Evolutionary conservation across 2,888 invertebrate species (phyloP).

Genomic region (Aradus depressus): DNA sequence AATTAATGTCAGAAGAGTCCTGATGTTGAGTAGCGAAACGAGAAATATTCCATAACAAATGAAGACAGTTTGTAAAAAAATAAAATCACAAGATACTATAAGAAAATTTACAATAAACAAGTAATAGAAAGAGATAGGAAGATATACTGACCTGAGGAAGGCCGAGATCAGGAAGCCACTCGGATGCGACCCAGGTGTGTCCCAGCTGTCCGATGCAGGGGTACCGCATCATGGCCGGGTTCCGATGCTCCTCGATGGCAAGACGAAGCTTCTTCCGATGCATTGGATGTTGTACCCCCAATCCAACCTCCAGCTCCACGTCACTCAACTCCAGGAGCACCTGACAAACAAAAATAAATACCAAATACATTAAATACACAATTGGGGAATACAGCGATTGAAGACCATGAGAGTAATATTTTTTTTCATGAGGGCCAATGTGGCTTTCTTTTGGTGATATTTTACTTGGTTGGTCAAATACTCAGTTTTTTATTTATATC

Average conservation of each 20-base stretch:
- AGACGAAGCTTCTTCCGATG: slow-evolving; percentile 84
- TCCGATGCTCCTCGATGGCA: slow-evolving; percentile 84
- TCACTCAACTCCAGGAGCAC: slow-evolving; percentile 85
- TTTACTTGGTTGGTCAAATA: too few relatives aligned
- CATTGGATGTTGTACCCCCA: slow-evolving; percentile 85
- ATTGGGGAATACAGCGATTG: neutral
- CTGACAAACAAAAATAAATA: slow-evolving; percentile 38
- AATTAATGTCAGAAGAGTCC: too few relatives aligned
- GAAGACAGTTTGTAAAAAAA: neutral
- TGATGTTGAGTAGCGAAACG: too few relatives aligned
- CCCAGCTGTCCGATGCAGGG: slow-evolving; percentile 76
- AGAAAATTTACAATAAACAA: neutral
- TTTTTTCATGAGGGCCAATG: neutral
- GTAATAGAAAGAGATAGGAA: too few relatives aligned
- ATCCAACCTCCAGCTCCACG: slow-evolving; percentile 77
- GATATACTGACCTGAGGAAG: slow-evolving; percentile 52
- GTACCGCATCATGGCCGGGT: slow-evolving; percentile 76
- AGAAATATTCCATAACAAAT: too few relatives aligned
- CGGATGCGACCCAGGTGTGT: slow-evolving; percentile 87
- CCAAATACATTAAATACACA: neutral
- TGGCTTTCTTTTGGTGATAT: too few relatives aligned
- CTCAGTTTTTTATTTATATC: too few relatives aligned
- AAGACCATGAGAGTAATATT: neutral
- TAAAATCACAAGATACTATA: slow-evolving; percentile 3
- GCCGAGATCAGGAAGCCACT: slow-evolving; percentile 87